Percentiles rank a stretch among this genome's conserved stretches.
Conservation (phyloP, 2,797 vertebrate genomes). For the Coluber constrictor region DNA sequence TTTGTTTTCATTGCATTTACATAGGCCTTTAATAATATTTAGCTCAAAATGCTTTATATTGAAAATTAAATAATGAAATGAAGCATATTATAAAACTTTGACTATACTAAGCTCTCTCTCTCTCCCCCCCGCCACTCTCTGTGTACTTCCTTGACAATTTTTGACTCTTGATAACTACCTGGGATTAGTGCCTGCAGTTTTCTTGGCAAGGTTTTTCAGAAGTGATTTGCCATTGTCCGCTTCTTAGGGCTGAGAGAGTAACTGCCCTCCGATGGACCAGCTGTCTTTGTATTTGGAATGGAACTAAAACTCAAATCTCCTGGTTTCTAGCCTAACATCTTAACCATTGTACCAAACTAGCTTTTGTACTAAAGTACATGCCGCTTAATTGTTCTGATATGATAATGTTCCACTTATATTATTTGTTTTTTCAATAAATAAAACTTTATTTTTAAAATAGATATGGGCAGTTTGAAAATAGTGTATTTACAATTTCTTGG, state of each 20-base stretch:
- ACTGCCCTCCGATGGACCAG: not conserved
- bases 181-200: not conserved
- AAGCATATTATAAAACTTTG: not conserved
- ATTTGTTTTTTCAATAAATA: not conserved
- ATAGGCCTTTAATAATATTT: not conserved
- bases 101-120: not conserved
- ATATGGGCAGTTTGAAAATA: not conserved
- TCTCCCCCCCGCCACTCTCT: fast-evolving
- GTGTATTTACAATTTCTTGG: not conserved
- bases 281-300: not conserved
- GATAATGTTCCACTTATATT: not conserved
- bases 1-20: not conserved
- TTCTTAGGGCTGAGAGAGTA: not conserved
- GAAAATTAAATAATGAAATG: not conserved
- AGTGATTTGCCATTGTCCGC: not conserved
- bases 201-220: not conserved
- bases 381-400: not conserved
- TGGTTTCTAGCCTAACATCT: not conserved
- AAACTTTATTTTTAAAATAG: not conserved
- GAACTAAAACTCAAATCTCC: not conserved
- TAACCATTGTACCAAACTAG: not conserved
- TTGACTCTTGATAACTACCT: not conserved
- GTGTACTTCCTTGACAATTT: not conserved
- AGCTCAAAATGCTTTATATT: not conserved
- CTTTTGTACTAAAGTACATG: not conserved